Percentiles rank a stretch among this genome's conserved stretches.
phyloP scores from a whole-genome alignment of 2,797 vertebrate genomes.

The Smutsia gigantea region DNA sequence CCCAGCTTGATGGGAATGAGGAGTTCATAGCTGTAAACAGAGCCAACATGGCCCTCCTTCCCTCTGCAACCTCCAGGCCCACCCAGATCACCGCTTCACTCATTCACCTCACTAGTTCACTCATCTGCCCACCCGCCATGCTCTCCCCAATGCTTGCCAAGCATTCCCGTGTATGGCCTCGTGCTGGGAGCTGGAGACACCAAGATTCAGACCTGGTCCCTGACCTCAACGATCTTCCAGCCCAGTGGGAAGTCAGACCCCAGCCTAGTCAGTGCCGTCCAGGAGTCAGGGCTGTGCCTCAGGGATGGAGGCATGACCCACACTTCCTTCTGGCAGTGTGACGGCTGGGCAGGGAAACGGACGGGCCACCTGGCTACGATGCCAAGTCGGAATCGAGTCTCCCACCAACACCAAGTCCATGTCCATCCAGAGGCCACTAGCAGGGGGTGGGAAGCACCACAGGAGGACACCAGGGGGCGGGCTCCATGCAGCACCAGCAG shows the following conservation, averaged over 20 bases:
- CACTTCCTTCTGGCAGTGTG: not conserved
- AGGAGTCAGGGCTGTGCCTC: fast-evolving
- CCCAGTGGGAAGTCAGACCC: not conserved
- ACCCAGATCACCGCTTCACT: too few relatives aligned
- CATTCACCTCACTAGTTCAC: too few relatives aligned
- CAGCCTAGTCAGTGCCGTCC: not conserved
- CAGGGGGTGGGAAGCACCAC: not conserved
- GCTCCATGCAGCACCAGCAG: not conserved
- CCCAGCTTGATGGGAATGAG: fast-evolving
- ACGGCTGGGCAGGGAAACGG: not conserved
- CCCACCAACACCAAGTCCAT: not conserved
- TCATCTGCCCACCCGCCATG: not conserved
- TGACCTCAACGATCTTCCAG: not conserved
- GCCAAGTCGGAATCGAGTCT: not conserved
- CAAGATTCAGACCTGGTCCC: not conserved
- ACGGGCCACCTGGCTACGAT: fast-evolving
- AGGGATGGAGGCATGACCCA: not conserved
- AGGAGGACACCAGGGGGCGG: not conserved
- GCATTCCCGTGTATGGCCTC: not conserved
- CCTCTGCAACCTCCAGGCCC: too few relatives aligned
- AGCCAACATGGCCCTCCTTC: not conserved
- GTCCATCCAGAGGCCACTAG: not conserved
- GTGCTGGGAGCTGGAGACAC: not conserved
- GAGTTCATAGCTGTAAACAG: not conserved
- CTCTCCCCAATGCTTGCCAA: not conserved